phyloP scores from a whole-genome alignment of 2,797 vertebrate genomes.

The Loriculus beryllinus region DNA sequence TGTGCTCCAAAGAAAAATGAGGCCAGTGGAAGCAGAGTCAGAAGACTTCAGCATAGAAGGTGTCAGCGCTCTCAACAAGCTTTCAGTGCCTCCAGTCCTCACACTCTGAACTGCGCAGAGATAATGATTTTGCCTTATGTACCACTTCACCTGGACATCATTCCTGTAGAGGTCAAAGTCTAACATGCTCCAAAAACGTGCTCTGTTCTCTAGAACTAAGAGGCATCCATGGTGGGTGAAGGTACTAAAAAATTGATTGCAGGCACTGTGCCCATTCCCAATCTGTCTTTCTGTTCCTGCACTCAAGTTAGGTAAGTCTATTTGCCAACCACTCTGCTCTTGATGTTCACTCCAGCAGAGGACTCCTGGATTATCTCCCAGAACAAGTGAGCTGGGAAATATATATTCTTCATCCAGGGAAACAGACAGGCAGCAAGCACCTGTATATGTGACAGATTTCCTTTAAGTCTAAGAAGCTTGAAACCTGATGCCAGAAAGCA shows the following conservation, averaged over 20 bases:
- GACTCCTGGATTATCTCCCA: background rate
- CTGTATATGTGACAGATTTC: background rate
- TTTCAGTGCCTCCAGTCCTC: background rate
- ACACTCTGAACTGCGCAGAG: background rate
- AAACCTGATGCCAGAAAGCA: background rate
- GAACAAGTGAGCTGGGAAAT: background rate
- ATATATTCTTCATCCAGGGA: background rate
- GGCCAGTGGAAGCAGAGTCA: background rate
- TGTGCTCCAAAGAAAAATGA: background rate
- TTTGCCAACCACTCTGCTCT: background rate
- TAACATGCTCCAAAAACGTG: background rate
- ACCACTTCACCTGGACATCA: background rate
- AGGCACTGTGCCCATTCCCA: background rate
- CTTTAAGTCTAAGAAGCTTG: background rate
- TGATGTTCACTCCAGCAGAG: background rate
- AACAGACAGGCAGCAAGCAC: background rate
- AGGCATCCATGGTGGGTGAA: background rate
- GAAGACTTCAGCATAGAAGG: background rate
- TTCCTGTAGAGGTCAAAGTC: background rate
- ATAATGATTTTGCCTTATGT: background rate
- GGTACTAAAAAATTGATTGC: background rate
- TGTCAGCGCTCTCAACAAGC: background rate
- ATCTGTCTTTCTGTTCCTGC: background rate
- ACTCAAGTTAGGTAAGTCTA: background rate
- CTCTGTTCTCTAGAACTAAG: background rate